phyloP scores from a whole-genome alignment of 2,113 vertebrate genomes.

The Carassius carassius region DNA sequence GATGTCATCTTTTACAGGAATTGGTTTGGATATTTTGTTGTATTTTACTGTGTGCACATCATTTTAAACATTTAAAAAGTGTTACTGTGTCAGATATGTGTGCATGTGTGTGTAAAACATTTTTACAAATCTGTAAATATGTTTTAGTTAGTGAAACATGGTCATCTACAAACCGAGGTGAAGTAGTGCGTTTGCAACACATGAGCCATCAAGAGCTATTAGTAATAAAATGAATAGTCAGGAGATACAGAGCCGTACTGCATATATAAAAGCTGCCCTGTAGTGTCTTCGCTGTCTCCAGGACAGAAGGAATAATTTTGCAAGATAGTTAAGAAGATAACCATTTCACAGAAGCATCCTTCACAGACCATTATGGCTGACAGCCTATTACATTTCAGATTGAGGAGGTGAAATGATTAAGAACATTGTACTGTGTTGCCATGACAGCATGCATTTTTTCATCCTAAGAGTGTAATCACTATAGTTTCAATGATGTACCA shows the following conservation, averaged over 20 bases:
- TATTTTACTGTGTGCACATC: not conserved
- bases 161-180: not conserved
- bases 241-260: not conserved
- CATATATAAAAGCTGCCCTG: constrained; percentile 17
- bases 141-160: not conserved
- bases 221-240: constrained; percentile 22
- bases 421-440: constrained; percentile 93
- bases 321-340: constrained; percentile 85
- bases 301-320: constrained; percentile 75
- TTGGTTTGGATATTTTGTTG: not conserved
- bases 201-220: constrained; percentile 14
- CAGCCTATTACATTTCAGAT: constrained; percentile 91
- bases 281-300: constrained; percentile 65
- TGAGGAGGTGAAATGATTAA: constrained; percentile 93
- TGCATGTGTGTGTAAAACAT: too few species aligned
- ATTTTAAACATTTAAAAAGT: not conserved
- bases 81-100: not conserved
- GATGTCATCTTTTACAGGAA: not conserved
- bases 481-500: constrained; percentile 96
- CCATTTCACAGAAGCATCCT: constrained; percentile 83
- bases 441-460: constrained; percentile 91
- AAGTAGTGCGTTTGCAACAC: not conserved
- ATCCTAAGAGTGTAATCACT: constrained; percentile 90
- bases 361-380: constrained; percentile 85
- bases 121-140: not conserved